Base-by-base conservation (phyloP, 2,113 vertebrate species). In the Microtus pennsylvanicus region DNA sequence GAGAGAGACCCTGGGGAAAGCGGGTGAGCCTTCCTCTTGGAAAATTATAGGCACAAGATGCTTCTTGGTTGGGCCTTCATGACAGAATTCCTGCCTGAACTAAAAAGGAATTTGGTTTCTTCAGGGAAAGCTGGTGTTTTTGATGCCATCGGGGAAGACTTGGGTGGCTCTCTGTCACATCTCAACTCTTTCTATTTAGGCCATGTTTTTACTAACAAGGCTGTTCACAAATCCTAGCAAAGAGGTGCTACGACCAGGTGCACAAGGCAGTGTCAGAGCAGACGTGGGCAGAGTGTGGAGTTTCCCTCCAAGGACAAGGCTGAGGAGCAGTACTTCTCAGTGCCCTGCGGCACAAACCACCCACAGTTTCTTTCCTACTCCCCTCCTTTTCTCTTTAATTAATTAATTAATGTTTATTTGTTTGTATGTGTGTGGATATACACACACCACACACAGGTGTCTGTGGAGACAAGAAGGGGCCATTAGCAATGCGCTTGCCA, bases 91-190 rank as follows among this genome's bases (percentile, higher is more conserved):
- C 89, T 91, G 69, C 67, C 0, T 17, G 38, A 89, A 83, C 63
- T 82, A 95, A 95, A 97, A 89, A 85, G 70, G 78, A 93, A 22
- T 80, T 76, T 69, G 2, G 7, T 65, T 94, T 69, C 74, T 80
- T 94, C 50, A 11, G 63, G 47, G 47, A 33, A 75, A 94, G 35
- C 69, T 4, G 11, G 7, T 77, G 86, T 28, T 87, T 96, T 83
- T 80, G 21, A 76, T 85, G 65, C 38, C 88, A 85, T 93, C 87
- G 90, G 90, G 77, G 82, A 90, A 95, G 33, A 82, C 52, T 87
- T 38, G 1, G 33, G 50, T 38, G 85, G 38, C 21, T 94, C 12
- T 58, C 77, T 75, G 78, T 87, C 76, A 76, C 81, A 65, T 92
- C 70, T 69, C 35, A 63, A 83, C 35, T 70, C 47, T 55, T 83